Evolutionary conservation across 2,888 invertebrate genomes (phyloP), one percentile per base, ranked within the genome.

Genomic region (Cephus pygmeus): DNA sequence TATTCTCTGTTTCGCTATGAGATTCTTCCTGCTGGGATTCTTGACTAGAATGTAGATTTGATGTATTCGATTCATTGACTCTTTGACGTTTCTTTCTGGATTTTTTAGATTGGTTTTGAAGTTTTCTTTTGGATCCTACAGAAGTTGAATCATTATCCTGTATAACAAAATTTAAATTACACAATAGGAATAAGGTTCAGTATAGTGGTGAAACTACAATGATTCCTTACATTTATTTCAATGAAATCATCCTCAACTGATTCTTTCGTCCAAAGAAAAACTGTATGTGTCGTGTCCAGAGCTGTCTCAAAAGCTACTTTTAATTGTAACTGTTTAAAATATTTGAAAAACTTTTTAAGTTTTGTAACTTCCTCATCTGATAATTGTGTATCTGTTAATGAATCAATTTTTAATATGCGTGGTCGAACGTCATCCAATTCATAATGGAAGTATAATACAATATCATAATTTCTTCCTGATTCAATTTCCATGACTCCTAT

Each of bases 361-460:
- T 34, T 73, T 1, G 23, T 11, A 15, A 56, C 23, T 6, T 31
- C 15, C 12, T 34, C 35, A 2, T 71, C 31, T 1, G 80, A 69
- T 30, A 81, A 68, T 36, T 80, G 30, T 0, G 40, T 33, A 12
- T 36, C 69, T 12, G 75, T 56, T 56, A 56, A 68, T 12, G 71
- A 33, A 40, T 82, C 85, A 31, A 80, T 56, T 9, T 23, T 69
- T 23, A 84, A 23, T 73, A 76, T 77, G 34, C 40, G 73, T 35
- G 83, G 84, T n/a, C 74, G 71, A 33, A 69, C 73, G 71, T 81
- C 79, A n/a, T 79, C 56, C 11, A 77, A 74, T 30, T 80, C 76
- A 69, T 85, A 85, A 12, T 40, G 34, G 36, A 85, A 76, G 75
- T 78, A 79, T 11, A 85, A 31, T 1, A 71, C 69, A 68, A 81